Evolutionary conservation across 1,140 invertebrate species (phyloP), one percentile per base, ranked within the genome.

Genomic region (Drosophila mauritiana): DNA sequence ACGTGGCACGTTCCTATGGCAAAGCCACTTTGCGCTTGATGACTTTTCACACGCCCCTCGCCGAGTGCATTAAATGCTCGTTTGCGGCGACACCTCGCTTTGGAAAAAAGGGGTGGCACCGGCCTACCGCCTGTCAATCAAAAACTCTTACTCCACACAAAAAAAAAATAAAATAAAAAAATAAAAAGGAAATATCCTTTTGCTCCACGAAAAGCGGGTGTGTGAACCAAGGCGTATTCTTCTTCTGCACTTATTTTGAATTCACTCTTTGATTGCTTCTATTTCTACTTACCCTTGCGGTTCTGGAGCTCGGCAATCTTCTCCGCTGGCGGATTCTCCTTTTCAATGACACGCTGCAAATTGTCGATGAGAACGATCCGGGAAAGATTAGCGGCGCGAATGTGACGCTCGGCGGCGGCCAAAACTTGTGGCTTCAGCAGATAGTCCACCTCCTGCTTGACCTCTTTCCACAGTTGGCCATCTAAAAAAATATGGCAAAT

Each of bases 321-420:
- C 8, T 94, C 94, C 2, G 94, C 92, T 1, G 94, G 93, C 25
- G 96, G 95, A 92, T 97, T 97, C 92, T 97, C 96, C 67, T 94
- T 94, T 73, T 97, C 94, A 34, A 97, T 97, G 7, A 95, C 95
- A 72, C 94, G 93, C 88, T 97, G 96, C 22, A 97, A 78, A 92
- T 97, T 95, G 12, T 95, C 94, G 77, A 97, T 96, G 10, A 96
- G 90, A 2, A 97, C 92, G 7, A 95, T 93, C 69, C 94, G 96
- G 8, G 93, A 91, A 45, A 96, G 94, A 42, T 94, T 93, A 22
- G 94, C 93, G 1, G 85, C 70, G 15, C 85, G 92, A 6, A 95
- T 93, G 27, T 93, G 89, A 55, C 93, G 84, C 52, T 93, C 93
- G 3, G 95, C 94, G 63, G 93, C 94, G 55, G 93, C 85, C 37